A percentile compares a stretch with the other conserved stretches of the same genome.
Evolutionary conservation across 1,140 invertebrate genomes (phyloP).

Genomic region (Daktulosphaira vitifoliae): DNA sequence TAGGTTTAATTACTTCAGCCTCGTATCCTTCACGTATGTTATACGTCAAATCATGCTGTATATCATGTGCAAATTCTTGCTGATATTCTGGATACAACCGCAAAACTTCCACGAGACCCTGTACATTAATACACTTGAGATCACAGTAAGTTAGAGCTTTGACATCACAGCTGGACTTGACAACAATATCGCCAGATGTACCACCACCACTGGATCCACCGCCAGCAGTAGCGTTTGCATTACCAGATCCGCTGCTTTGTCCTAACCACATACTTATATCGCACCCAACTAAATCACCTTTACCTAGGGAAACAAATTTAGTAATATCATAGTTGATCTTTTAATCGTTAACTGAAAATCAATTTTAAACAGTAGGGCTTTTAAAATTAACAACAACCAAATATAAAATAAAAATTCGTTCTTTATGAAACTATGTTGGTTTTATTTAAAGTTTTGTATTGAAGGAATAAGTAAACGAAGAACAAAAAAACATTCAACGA

Average conservation of each 20-base stretch:
- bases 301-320: constrained; percentile 55
- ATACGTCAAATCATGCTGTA: constrained; percentile 90
- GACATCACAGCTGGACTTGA: constrained; percentile 89
- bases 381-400: background rate
- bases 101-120: constrained; percentile 80
- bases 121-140: constrained; percentile 86
- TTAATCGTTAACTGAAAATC: no score
- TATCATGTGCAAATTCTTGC: constrained; percentile 83
- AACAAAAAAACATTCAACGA: no score
- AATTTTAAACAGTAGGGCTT: background rate
- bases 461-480: no score
- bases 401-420: background rate
- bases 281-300: constrained; percentile 91
- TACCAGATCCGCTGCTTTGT: constrained; percentile 45
- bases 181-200: constrained; percentile 59
- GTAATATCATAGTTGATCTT: no score
- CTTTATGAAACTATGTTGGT: background rate
- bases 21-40: constrained; percentile 90
- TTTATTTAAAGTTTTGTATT: no score
- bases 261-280: constrained; percentile 76
- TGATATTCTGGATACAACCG: constrained; percentile 89
- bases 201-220: constrained; percentile 48
- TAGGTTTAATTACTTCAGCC: constrained; percentile 54
- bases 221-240: constrained; percentile 45
- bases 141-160: constrained; percentile 92